phyloP scores from a whole-genome alignment of 2,797 vertebrate genomes.

The Sebastes oblongus region DNA sequence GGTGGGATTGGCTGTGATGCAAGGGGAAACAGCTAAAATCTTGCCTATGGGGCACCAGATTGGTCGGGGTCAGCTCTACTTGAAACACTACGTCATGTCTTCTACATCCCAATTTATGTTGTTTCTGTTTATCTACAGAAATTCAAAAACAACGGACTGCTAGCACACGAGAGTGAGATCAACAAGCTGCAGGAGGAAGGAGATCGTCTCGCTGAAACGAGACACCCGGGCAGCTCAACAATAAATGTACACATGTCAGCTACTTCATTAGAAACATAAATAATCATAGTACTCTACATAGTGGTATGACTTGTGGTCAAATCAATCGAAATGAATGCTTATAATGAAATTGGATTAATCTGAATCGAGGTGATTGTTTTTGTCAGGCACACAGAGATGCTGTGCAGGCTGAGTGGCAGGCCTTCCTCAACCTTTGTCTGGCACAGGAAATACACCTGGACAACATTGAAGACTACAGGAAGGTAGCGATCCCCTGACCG shows the following conservation, averaged over 20 bases:
- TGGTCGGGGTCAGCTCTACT: no score
- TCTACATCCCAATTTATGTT: not conserved
- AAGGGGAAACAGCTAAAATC: no score
- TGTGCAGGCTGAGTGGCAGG: conserved; percentile 89
- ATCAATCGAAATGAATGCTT: not conserved
- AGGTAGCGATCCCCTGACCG: conserved; percentile 73
- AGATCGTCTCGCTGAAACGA: conserved; percentile 78
- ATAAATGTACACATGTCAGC: conserved; percentile 79
- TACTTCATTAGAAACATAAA: not conserved
- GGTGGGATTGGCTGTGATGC: no score
- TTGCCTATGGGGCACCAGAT: no score
- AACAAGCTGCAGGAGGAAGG: conserved; percentile 85
- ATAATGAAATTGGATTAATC: not conserved
- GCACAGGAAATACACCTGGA: conserved; percentile 92
- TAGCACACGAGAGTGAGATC: conserved; percentile 85
- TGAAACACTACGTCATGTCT: not conserved
- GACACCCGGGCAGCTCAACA: conserved; percentile 85
- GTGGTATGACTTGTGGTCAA: no score
- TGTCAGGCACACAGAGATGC: conserved; percentile 85
- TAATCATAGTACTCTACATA: no score
- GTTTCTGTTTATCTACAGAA: conserved; percentile 74
- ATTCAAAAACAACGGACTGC: conserved; percentile 88
- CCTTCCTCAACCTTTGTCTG: conserved; percentile 91
- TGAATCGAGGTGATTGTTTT: not conserved
- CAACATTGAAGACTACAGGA: conserved; percentile 87